Evolutionary conservation across 2,113 vertebrate genomes (phyloP).

Genomic region (Castor canadensis): DNA sequence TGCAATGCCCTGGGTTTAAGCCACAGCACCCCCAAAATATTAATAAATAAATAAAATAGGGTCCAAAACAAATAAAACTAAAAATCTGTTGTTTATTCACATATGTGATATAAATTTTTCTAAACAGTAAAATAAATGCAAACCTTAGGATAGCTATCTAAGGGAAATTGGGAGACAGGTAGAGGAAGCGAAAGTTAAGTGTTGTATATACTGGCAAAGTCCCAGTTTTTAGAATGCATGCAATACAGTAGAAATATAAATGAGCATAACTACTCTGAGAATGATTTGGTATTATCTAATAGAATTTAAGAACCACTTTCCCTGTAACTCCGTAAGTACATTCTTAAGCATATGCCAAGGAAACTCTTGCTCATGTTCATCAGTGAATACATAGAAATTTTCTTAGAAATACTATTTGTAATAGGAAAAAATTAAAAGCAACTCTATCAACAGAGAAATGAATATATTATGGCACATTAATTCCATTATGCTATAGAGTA

Average conservation of each 20-base stretch:
- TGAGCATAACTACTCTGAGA: not conserved
- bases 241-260: not conserved
- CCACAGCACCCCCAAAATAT: not conserved
- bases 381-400: not conserved
- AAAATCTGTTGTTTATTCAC: not conserved
- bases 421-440: not conserved
- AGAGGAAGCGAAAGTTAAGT: too few relatives aligned
- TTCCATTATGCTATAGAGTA: not conserved
- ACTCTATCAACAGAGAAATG: not conserved
- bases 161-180: not conserved
- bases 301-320: slow-evolving; percentile 19
- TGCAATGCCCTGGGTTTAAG: not conserved
- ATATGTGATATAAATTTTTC: not conserved
- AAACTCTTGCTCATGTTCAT: not conserved
- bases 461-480: not conserved
- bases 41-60: not conserved
- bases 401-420: not conserved
- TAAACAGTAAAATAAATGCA: slow-evolving; percentile 8
- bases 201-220: too few relatives aligned
- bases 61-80: not conserved
- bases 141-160: not conserved
- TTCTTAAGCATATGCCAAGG: not conserved
- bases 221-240: not conserved
- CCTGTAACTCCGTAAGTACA: not conserved
- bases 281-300: not conserved